A percentile compares a stretch with the other conserved stretches of the same genome.
These are phyloP conservation scores for Rissa tridactyla DNA, from an alignment of 2,113 vertebrate species.

Conservation along the genomic window DNA sequence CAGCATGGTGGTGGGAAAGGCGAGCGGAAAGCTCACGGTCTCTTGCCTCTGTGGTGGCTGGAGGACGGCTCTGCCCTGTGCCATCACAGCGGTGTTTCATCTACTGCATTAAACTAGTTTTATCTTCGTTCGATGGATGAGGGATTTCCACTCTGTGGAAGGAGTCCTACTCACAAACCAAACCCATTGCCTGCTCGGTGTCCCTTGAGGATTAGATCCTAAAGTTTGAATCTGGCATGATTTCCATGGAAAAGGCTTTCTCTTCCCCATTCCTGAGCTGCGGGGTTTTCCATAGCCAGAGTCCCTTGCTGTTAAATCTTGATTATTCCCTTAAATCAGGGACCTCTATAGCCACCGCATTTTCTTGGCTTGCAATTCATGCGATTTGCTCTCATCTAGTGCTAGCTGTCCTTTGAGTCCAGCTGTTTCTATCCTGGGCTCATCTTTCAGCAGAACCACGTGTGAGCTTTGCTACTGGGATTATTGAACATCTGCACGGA, in stretches of 20 bases:
- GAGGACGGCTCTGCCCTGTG: background rate
- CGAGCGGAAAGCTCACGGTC: background rate
- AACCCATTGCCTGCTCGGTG: background rate
- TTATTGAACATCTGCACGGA: background rate
- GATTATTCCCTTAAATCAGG: background rate
- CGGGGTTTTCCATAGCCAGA: background rate
- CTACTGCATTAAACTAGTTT: background rate
- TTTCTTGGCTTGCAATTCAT: background rate
- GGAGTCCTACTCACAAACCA: background rate
- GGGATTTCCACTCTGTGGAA: background rate
- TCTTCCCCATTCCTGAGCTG: background rate
- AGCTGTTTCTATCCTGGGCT: background rate
- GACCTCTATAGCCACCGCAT: background rate
- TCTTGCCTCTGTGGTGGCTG: background rate
- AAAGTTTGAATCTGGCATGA: background rate
- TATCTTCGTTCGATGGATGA: background rate
- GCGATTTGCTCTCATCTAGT: background rate
- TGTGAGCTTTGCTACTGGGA: background rate
- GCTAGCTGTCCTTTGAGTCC: background rate
- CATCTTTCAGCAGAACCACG: background rate
- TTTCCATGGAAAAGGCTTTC: background rate
- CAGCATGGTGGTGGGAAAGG: background rate
- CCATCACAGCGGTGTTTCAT: accelerated
- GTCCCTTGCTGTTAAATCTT: background rate
- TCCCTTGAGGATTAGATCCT: background rate